phyloP scores from a whole-genome alignment of 2,797 vertebrate genomes.

The Myioborus melanocephalus region DNA sequence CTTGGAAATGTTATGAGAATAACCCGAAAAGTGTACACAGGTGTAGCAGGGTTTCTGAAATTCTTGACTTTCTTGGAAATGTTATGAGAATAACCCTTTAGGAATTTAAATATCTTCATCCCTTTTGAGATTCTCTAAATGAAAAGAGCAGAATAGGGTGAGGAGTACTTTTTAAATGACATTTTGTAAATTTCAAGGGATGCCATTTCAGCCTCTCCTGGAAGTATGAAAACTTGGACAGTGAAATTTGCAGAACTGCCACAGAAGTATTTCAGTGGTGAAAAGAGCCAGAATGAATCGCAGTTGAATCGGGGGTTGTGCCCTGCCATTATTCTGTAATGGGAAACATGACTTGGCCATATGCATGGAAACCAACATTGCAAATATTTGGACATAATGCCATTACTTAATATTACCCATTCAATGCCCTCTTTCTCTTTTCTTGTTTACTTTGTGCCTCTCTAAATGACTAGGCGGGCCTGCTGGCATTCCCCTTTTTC shows the following conservation, averaged over 20 bases:
- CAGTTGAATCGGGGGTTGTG: neutral
- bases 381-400: neutral
- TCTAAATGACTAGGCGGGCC: neutral
- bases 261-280: neutral
- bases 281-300: neutral
- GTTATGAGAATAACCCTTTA: neutral
- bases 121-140: neutral
- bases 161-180: neutral
- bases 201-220: constrained; percentile 4
- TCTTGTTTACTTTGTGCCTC: neutral
- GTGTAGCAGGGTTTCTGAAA: neutral
- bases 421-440: neutral
- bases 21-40: neutral
- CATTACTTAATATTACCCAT: neutral
- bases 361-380: neutral
- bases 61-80: neutral
- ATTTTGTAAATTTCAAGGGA: constrained; percentile 7
- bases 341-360: neutral
- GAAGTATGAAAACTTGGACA: neutral
- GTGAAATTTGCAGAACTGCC: constrained; percentile 26
- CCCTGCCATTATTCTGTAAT: constrained; percentile 17
- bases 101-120: neutral
- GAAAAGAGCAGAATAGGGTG: neutral
- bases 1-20: neutral
- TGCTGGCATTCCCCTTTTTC: neutral